Base-by-base conservation (phyloP, 2,113 vertebrate genomes). In the Phyllostomus hastatus region DNA sequence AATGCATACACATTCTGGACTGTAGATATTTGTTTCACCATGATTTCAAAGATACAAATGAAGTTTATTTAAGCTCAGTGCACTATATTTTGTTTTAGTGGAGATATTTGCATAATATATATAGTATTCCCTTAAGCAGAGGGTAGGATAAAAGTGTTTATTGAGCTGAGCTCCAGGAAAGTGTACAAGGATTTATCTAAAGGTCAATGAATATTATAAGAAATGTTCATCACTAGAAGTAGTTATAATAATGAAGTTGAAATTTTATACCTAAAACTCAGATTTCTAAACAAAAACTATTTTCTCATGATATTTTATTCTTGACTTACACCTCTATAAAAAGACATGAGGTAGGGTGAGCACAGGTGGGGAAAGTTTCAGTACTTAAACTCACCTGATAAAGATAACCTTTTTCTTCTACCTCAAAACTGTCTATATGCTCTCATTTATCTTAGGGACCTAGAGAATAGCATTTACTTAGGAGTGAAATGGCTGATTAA, bases 191-290 rank as follows among this genome's bases (percentile, higher is more conserved):
- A 95, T 94, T 94, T 93, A 64, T 50, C 31, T 48, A 95, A 97
- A 96, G 82, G 91, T 94, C 95, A 97, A 59, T 88, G 64, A 91
- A 59, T 86, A 86, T 94, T 91, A 20, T 38, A 64, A 85, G 83
- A 92, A 64, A 87, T 66, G 46, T 67, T 96, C 7, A 52, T 81
- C 85, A 95, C 48, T 43, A 79, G 95, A 92, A 46, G 26, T 50
- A 82, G 70, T 46, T 78, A 85, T 38, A 61, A 41, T 52, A 43
- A 86, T 83, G 20, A 89, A 86, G 38, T 38, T 86, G 50, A 72
- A 75, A 24, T 10, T 76, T 54, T 72, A 76, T 76, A 84, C 0
- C 0, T 28, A 52, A 84, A 95, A 87, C 8, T 81, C 17, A 66
- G 52, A 72, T 91, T 61, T 19, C 6, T 38, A 66, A 75, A 92